A percentile compares a stretch with the other conserved stretches of the same genome.
Evolutionary conservation across 2,113 vertebrate genomes (phyloP).

Genomic region (Emydura subglobosa): DNA sequence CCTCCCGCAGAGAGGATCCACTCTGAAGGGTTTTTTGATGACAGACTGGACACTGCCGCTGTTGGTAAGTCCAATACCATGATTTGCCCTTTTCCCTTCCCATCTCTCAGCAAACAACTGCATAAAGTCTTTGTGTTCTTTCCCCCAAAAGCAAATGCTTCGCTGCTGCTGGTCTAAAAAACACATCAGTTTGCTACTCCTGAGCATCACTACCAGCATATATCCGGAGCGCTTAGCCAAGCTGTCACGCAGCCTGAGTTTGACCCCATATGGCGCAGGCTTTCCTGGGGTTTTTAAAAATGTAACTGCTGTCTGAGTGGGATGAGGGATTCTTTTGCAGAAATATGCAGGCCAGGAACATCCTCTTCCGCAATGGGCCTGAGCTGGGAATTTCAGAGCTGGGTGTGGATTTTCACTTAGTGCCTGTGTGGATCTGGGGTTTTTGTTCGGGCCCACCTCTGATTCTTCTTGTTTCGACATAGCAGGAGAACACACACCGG

Average conservation of each 20-base stretch:
- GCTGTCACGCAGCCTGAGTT: neutral
- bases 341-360: too few relatives aligned
- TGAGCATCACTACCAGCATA: neutral
- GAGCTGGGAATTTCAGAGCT: too few relatives aligned
- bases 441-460: too few relatives aligned
- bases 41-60: neutral
- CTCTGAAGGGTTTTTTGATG: neutral
- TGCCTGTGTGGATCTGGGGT: too few relatives aligned
- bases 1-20: neutral
- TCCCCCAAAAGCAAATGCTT: neutral
- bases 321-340: too few relatives aligned
- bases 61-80: neutral
- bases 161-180: neutral
- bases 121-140: neutral
- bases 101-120: neutral
- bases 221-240: neutral
- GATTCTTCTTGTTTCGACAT: too few relatives aligned
- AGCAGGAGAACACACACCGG: too few relatives aligned
- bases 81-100: neutral
- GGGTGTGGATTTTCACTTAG: too few relatives aligned
- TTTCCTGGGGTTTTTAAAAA: neutral
- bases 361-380: too few relatives aligned
- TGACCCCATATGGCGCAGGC: neutral
- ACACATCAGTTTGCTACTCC: neutral
- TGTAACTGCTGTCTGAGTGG: too few relatives aligned